Percentiles rank a stretch among this genome's conserved stretches.
phyloP scores from a whole-genome alignment of 2,888 invertebrate genomes.

The Chironomus riparius region DNA sequence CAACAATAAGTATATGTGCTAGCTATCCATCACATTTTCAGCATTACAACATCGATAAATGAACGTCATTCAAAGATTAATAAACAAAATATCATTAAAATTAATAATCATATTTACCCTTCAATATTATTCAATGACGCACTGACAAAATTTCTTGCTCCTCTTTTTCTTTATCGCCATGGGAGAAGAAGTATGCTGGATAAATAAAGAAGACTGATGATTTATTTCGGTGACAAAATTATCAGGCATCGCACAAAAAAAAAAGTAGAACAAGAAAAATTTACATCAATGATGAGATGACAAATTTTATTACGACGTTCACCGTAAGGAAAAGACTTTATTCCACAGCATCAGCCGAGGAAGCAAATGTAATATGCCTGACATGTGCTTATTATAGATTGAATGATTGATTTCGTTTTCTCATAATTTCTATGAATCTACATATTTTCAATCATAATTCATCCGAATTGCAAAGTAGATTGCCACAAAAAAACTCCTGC shows the following conservation, averaged over 20 bases:
- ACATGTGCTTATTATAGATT: neutral
- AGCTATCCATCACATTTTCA: no score
- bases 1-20: no score
- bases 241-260: neutral
- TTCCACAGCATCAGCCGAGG: neutral
- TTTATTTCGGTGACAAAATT: neutral
- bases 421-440: neutral
- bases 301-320: neutral
- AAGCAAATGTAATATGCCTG: neutral
- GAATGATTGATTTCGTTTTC: slow-evolving; percentile 5
- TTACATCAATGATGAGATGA: slow-evolving; percentile 8
- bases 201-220: neutral
- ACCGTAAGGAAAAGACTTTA: neutral
- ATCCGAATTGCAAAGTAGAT: neutral
- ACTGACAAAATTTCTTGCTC: neutral
- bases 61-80: no score
- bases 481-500: neutral
- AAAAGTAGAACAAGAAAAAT: neutral
- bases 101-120: neutral
- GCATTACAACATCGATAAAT: no score
- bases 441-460: neutral
- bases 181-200: no score
- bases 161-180: neutral
- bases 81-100: neutral
- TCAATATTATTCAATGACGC: neutral